Conservation (phyloP, 2,113 vertebrate genomes). For the Atractosteus spatula region DNA sequence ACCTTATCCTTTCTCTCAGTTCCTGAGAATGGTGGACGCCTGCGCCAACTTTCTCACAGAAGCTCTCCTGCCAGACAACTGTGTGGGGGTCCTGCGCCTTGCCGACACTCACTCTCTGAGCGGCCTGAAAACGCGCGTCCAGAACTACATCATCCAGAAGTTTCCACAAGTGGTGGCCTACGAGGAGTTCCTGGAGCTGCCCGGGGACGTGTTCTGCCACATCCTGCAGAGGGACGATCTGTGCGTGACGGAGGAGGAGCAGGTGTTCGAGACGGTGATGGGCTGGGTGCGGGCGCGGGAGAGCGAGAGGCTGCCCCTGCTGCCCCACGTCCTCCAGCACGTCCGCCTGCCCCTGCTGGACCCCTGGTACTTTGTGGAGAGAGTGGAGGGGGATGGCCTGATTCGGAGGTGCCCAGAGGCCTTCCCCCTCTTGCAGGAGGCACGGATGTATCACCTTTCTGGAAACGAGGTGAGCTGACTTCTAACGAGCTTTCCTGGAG, state of each 20-base stretch:
- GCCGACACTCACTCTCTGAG: slow-evolving; percentile 81
- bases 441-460: slow-evolving; percentile 85
- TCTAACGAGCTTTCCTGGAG: no score
- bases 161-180: slow-evolving; percentile 80
- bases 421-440: slow-evolving; percentile 88
- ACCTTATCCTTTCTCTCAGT: slow-evolving; percentile 60
- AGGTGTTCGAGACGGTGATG: slow-evolving; percentile 86
- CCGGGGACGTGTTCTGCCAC: slow-evolving; percentile 68
- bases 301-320: slow-evolving; percentile 61
- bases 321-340: slow-evolving; percentile 69
- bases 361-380: slow-evolving; percentile 90
- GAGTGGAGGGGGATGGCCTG: slow-evolving; percentile 82
- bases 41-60: slow-evolving; percentile 83
- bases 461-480: slow-evolving; percentile 80
- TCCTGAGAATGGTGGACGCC: slow-evolving; percentile 87
- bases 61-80: slow-evolving; percentile 85
- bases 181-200: slow-evolving; percentile 84
- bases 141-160: slow-evolving; percentile 81
- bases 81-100: slow-evolving; percentile 83
- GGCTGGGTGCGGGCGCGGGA: slow-evolving; percentile 77
- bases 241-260: slow-evolving; percentile 80
- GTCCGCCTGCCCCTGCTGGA: slow-evolving; percentile 87
- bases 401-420: slow-evolving; percentile 81
- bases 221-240: slow-evolving; percentile 83
- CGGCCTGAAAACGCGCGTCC: slow-evolving; percentile 70